phyloP scores from a whole-genome alignment of 2,888 invertebrate genomes.

The Oeneis ivallda region DNA sequence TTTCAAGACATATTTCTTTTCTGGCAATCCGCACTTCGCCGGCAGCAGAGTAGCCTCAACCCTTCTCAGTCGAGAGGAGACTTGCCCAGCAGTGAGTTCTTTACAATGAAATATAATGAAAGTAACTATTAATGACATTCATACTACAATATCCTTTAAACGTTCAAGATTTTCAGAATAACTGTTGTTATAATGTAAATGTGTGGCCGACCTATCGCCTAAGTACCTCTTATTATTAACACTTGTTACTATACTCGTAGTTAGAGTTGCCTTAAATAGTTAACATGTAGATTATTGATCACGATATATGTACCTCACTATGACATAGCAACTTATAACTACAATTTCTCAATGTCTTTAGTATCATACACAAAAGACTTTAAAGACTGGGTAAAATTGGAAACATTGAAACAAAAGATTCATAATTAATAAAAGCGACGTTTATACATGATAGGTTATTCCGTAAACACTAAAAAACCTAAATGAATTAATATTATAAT shows the following conservation, averaged over 20 bases:
- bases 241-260: not conserved
- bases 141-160: too few relatives aligned
- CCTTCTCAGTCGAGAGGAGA: too few relatives aligned
- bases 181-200: not conserved
- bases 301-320: not conserved
- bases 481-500: not conserved
- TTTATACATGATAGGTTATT: not conserved
- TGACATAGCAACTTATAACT: not conserved
- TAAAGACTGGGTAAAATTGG: too few relatives aligned
- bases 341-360: too few relatives aligned
- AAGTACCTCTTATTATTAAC: conserved; percentile 1
- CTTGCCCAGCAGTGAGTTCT: too few relatives aligned
- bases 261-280: conserved; percentile 12
- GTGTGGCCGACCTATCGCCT: conserved; percentile 1
- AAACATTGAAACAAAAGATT: too few relatives aligned
- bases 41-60: too few relatives aligned
- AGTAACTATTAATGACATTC: too few relatives aligned
- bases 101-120: too few relatives aligned
- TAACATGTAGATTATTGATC: not conserved
- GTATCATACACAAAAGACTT: too few relatives aligned
- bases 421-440: too few relatives aligned
- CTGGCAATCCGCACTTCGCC: too few relatives aligned
- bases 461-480: not conserved
- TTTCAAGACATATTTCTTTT: not conserved
- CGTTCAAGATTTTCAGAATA: not conserved